These are phyloP conservation scores for Matsumurasca onukii DNA, from an alignment of 1,140 invertebrate genomes.

Conservation along the genomic window DNA sequence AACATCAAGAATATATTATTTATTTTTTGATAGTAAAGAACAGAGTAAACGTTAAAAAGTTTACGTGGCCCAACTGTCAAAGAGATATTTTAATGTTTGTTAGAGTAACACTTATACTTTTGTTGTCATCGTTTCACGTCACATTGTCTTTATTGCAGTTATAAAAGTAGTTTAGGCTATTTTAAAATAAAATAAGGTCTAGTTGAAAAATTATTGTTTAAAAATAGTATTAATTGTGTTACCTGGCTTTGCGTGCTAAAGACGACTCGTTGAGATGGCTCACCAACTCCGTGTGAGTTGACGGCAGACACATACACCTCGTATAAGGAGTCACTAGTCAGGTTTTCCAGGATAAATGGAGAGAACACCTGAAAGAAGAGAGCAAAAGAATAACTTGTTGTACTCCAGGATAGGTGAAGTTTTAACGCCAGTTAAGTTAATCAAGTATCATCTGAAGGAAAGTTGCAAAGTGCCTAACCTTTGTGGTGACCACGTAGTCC, in stretches of 20 bases:
- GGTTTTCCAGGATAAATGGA: constrained; percentile 71
- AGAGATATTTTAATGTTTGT: too few relatives aligned
- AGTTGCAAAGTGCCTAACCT: not conserved
- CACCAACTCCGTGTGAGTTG: constrained; percentile 74
- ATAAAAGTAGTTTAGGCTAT: too few relatives aligned
- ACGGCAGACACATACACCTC: constrained; percentile 80
- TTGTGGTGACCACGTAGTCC: constrained; percentile 29
- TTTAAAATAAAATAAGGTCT: too few relatives aligned
- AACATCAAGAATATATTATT: too few relatives aligned
- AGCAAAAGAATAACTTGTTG: too few relatives aligned
- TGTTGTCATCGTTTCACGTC: not conserved
- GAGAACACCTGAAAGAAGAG: constrained; percentile 59
- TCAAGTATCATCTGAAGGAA: not conserved
- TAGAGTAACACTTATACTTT: too few relatives aligned
- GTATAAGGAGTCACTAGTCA: constrained; percentile 71
- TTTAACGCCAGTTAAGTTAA: not conserved
- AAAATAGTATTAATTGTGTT: constrained; percentile 37
- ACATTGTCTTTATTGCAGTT: not conserved
- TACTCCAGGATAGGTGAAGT: constrained; percentile 10
- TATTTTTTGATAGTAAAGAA: too few relatives aligned
- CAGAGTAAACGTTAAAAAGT: too few relatives aligned
- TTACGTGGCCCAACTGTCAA: too few relatives aligned
- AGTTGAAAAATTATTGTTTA: too few relatives aligned
- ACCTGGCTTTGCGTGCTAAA: constrained; percentile 69
- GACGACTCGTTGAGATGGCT: constrained; percentile 68